Percentiles rank a stretch among this genome's conserved stretches.
phyloP scores from a whole-genome alignment of 2,797 vertebrate species.

The Enteromius mattozi region DNA sequence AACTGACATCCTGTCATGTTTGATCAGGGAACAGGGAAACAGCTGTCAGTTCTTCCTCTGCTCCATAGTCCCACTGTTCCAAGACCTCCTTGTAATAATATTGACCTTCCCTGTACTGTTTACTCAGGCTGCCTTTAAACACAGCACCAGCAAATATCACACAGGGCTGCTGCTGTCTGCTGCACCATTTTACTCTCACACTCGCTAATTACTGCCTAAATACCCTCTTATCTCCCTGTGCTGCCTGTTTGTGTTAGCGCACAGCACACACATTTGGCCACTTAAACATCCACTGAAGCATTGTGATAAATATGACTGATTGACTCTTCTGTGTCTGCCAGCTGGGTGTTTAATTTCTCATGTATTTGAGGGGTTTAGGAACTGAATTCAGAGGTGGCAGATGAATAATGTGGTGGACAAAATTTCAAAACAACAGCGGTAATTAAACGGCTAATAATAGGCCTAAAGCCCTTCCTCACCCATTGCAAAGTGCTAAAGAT shows the following conservation, averaged over 20 bases:
- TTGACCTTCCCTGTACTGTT: slow-evolving; percentile 79
- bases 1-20: slow-evolving; percentile 58
- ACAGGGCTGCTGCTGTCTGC: slow-evolving; percentile 67
- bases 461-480: neutral
- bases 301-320: slow-evolving; percentile 63
- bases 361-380: slow-evolving; percentile 30
- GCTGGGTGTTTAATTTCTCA: slow-evolving; percentile 36
- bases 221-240: slow-evolving; percentile 68
- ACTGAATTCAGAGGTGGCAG: slow-evolving; percentile 7
- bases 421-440: slow-evolving; percentile 7
- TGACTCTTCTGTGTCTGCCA: slow-evolving; percentile 51
- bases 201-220: slow-evolving; percentile 75
- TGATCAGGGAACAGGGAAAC: slow-evolving; percentile 65
- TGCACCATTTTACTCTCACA: slow-evolving; percentile 70
- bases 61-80: slow-evolving; percentile 62
- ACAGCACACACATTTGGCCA: slow-evolving; percentile 62
- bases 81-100: slow-evolving; percentile 77
- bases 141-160: slow-evolving; percentile 78
- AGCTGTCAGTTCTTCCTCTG: slow-evolving; percentile 65
- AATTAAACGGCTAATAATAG: slow-evolving; percentile 12
- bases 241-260: slow-evolving; percentile 75
- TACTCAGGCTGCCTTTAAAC: slow-evolving; percentile 78
- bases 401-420: slow-evolving; percentile 14
- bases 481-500: neutral
- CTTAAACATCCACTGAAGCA: slow-evolving; percentile 56